Percentiles rank a stretch among this genome's conserved stretches.
These are phyloP conservation scores for Eugnorisma glareosa DNA, from an alignment of 2,888 invertebrate genomes.

Conservation along the genomic window DNA sequence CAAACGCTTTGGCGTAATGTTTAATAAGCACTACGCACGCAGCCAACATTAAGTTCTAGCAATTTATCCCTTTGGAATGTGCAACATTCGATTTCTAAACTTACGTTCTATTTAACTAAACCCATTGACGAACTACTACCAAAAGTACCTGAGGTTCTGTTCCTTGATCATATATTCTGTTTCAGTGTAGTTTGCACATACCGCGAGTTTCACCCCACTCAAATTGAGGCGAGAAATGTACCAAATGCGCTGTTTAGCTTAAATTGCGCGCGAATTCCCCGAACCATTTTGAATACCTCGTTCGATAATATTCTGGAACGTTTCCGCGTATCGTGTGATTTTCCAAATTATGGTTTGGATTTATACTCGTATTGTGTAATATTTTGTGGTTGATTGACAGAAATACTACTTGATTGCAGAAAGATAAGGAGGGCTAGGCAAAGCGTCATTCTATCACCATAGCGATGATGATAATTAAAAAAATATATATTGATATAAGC, in stretches of 20 bases:
- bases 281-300: constrained; percentile 11
- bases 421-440: neutral
- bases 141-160: neutral
- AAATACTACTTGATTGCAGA: too few species aligned
- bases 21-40: neutral
- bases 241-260: neutral
- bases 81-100: neutral
- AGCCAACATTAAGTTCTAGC: neutral
- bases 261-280: neutral
- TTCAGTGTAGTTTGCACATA: constrained; percentile 13
- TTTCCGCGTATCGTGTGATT: constrained; percentile 5
- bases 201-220: neutral
- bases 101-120: neutral
- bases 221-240: constrained; percentile 14
- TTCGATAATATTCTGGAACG: neutral
- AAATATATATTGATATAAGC: neutral
- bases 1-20: neutral
- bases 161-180: constrained; percentile 46
- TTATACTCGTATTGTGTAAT: too few species aligned
- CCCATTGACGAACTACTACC: neutral
- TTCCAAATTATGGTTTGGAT: neutral
- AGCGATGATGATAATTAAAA: neutral
- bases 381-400: neutral
- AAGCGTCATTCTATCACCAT: neutral
- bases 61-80: neutral